Base-by-base conservation (phyloP, 2,888 invertebrate species). In the Lasioglossum pauxillum region DNA sequence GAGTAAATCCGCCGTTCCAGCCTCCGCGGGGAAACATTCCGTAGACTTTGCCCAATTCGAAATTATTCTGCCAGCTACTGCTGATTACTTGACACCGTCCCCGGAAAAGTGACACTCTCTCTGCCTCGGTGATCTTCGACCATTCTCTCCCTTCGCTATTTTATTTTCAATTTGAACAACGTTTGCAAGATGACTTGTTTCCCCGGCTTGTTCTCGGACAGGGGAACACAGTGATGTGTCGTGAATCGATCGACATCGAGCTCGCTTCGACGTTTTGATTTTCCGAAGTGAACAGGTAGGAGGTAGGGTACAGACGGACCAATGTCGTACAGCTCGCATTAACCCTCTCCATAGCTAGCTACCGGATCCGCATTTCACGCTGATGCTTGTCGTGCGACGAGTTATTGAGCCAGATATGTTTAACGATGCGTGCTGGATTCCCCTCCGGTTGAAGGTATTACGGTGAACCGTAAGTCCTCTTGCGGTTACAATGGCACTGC, bases 1-100 rank as follows among this genome's bases (percentile, higher is more conserved):
- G 78, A 82, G 77, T 75, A 86, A 85, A 85, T 79, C 78, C 81
- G 77, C 31, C 77, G 35, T 75, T 76, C 79, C 73, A 76, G 64
- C 74, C 78, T 81, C 86, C 85, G 57, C 67, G 67, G 81, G 86
- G 86, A 78, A 85, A 79, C 75, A 76, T 86, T 82, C 69, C 60
- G 78, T 83, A 76, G 85, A 86, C 64, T 79, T 82, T 75, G 60
- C 75, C 82, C 78, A 86, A 81, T 86, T 75, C 75, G 49, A 76
- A 86, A 85, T 86, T 86, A 86, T 81, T 75, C 85, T 60, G 57
- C 35, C 74, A 79, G 73, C 81, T 74, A 82, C 76, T 60, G 46
- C 78, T 78, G 80, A 84, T 84, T 80, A 84, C 85, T 78, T 72
- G 85, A 84, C 84, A 75, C 75, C 46, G 76, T 1, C 46, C 10